phyloP scores from a whole-genome alignment of 2,113 vertebrate species.

The Pelusios castaneus region DNA sequence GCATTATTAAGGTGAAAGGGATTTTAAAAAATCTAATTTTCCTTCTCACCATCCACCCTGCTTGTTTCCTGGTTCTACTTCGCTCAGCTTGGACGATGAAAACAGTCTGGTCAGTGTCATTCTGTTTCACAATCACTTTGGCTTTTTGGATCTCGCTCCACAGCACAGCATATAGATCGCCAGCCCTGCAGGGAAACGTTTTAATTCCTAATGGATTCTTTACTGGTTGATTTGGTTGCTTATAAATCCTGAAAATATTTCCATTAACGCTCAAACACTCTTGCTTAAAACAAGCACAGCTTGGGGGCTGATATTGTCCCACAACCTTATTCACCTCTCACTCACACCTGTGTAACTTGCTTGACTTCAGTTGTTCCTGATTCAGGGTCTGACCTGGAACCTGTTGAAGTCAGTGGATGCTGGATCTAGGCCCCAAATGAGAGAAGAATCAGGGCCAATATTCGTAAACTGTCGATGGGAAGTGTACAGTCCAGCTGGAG shows the following conservation, averaged over 20 bases:
- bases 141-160: accelerated
- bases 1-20: neutral
- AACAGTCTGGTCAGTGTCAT: accelerated
- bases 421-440: neutral
- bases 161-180: neutral
- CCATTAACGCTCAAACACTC: neutral
- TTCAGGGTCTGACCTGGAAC: neutral
- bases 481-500: neutral
- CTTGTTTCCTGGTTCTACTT: neutral
- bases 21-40: neutral
- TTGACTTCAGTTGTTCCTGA: neutral
- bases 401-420: neutral
- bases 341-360: neutral
- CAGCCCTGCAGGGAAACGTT: neutral
- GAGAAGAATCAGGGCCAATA: neutral
- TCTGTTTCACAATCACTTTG: neutral
- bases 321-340: neutral
- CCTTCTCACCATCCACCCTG: neutral
- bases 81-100: neutral
- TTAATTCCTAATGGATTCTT: neutral
- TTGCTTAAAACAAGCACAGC: neutral
- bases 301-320: neutral
- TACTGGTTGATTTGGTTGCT: neutral
- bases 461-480: neutral
- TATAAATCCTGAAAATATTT: neutral